These are phyloP conservation scores for Chloroceryle inda DNA, from an alignment of 2,797 vertebrate genomes.

Conservation along the genomic window DNA sequence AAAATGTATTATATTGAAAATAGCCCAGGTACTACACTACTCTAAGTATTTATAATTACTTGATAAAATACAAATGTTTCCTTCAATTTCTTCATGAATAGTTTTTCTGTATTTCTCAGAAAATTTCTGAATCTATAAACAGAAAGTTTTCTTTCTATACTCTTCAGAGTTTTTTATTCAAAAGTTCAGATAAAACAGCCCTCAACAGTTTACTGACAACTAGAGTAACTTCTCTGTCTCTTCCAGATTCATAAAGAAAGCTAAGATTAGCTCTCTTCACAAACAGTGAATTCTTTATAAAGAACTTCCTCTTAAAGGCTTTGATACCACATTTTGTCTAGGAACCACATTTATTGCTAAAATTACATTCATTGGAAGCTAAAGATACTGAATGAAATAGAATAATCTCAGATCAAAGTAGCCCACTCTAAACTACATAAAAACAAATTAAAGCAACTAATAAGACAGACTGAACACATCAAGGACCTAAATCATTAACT, in stretches of 20 bases:
- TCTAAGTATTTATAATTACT: conserved; percentile 23
- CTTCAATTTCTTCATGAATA: neutral
- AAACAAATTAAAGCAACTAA: conserved; percentile 52
- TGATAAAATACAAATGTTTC: conserved; percentile 58
- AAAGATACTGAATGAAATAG: conserved; percentile 39
- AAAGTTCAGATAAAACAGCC: neutral
- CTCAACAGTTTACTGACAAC: conserved; percentile 30
- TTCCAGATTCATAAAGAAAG: conserved; percentile 51
- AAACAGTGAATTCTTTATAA: conserved; percentile 19
- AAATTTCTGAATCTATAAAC: neutral
- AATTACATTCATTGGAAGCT: conserved; percentile 26
- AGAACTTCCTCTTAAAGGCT: conserved; percentile 22
- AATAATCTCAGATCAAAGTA: conserved; percentile 59
- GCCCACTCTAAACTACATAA: conserved; percentile 18
- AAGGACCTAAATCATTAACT: conserved; percentile 35
- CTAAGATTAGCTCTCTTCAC: conserved; percentile 1
- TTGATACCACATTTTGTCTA: conserved; percentile 22
- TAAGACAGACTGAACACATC: conserved; percentile 34
- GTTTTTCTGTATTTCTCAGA: neutral
- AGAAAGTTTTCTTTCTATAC: conserved; percentile 36
- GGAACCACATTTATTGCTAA: conserved; percentile 10
- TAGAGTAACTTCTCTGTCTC: neutral
- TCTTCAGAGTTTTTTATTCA: conserved; percentile 16
- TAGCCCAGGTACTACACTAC: neutral
- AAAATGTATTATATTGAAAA: neutral